These are phyloP conservation scores for Sphaerodactylus townsendi DNA, from an alignment of 2,113 vertebrate species.

Conservation along the genomic window DNA sequence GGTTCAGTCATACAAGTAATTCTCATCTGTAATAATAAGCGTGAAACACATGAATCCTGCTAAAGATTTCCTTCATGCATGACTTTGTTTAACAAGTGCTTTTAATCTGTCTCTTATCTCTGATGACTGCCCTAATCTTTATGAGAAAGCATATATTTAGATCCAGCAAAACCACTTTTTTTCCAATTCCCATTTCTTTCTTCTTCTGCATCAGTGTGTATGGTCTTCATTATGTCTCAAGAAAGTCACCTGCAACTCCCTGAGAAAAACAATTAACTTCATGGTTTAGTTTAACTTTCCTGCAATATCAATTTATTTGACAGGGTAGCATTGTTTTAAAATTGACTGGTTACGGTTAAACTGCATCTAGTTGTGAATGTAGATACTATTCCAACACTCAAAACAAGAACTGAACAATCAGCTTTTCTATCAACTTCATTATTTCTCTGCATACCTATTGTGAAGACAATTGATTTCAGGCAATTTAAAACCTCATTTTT, in stretches of 20 bases:
- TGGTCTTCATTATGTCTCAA: constrained; percentile 14
- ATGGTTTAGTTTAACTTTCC: constrained; percentile 24
- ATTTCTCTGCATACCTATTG: constrained; percentile 6
- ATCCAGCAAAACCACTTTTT: background rate
- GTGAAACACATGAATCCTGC: background rate
- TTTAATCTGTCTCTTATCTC: constrained; percentile 13
- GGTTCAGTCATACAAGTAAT: background rate
- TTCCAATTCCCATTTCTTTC: background rate
- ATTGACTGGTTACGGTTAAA: constrained; percentile 18
- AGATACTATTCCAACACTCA: constrained; percentile 4
- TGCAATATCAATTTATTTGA: constrained; percentile 31
- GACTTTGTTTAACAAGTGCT: constrained; percentile 13
- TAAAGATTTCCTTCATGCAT: constrained; percentile 12
- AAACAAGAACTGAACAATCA: constrained; percentile 6
- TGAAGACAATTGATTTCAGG: constrained; percentile 13
- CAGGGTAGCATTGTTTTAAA: constrained; percentile 25
- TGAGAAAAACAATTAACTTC: constrained; percentile 22
- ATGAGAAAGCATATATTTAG: background rate
- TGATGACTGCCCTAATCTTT: constrained; percentile 4
- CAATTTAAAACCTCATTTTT: background rate
- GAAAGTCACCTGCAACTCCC: constrained; percentile 12
- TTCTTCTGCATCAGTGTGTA: background rate
- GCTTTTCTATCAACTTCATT: constrained; percentile 8
- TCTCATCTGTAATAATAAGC: background rate
- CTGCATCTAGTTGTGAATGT: background rate